These are phyloP conservation scores for Fratercula arctica DNA, from an alignment of 2,797 vertebrate genomes.

Conservation along the genomic window DNA sequence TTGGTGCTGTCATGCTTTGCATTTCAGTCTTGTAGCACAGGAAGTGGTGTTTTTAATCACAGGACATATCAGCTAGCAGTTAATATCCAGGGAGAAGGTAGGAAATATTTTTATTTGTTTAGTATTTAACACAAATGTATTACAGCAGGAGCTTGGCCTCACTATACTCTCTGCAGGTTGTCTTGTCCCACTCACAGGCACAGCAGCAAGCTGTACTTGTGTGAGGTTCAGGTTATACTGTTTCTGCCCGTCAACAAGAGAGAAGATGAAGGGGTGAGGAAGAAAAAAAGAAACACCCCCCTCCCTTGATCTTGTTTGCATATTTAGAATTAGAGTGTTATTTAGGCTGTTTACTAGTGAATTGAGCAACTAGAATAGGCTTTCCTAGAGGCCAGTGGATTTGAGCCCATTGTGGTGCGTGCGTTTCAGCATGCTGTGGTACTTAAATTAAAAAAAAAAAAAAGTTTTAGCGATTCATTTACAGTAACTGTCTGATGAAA, in stretches of 20 bases:
- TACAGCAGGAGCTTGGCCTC: neutral
- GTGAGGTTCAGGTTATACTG: neutral
- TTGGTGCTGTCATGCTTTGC: neutral
- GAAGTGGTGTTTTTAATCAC: neutral
- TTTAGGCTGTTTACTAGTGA: neutral
- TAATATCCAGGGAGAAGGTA: neutral
- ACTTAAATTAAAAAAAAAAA: neutral
- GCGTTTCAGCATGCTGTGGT: neutral
- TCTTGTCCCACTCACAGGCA: neutral
- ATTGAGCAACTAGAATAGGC: neutral
- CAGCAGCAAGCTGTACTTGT: neutral
- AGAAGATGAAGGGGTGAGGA: neutral
- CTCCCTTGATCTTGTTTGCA: neutral
- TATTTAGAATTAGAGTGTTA: neutral
- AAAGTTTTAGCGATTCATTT: neutral
- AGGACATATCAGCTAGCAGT: neutral
- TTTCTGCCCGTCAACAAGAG: neutral
- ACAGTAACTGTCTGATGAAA: slow-evolving; percentile 11
- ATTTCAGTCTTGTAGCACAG: neutral
- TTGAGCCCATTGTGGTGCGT: neutral
- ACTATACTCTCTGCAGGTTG: neutral
- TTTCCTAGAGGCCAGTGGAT: neutral
- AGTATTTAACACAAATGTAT: neutral
- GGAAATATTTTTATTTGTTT: neutral
- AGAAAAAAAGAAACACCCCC: neutral